These are phyloP conservation scores for rat (Rattus norvegicus) DNA, from an alignment of 2,113 vertebrate genomes.

Conservation along the genomic window GRCr8 NC_086024.1:120533501-120534000, in stretches of 20 bases:
- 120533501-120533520: not conserved
- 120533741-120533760: not conserved
- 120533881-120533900: not conserved
- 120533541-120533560: not conserved
- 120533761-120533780: not conserved
- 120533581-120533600: not conserved
- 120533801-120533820: conserved; percentile 9
- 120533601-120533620: not conserved
- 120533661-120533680: not conserved
- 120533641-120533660: not conserved
- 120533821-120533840: not conserved
- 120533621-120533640: not conserved
- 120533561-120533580: not conserved
- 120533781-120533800: conserved; percentile 48
- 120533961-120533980: not conserved
- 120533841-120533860: not conserved
- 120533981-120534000: not conserved
- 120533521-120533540: not conserved
- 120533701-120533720: not conserved
- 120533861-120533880: not conserved
- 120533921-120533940: not conserved
- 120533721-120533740: not conserved
- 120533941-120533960: not conserved
- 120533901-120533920: not conserved
- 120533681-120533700: not conserved